A percentile compares a stretch with the other conserved stretches of the same genome.
Conservation (phyloP, 2,888 invertebrate genomes). For the Drosophila nigricruria region DNA sequence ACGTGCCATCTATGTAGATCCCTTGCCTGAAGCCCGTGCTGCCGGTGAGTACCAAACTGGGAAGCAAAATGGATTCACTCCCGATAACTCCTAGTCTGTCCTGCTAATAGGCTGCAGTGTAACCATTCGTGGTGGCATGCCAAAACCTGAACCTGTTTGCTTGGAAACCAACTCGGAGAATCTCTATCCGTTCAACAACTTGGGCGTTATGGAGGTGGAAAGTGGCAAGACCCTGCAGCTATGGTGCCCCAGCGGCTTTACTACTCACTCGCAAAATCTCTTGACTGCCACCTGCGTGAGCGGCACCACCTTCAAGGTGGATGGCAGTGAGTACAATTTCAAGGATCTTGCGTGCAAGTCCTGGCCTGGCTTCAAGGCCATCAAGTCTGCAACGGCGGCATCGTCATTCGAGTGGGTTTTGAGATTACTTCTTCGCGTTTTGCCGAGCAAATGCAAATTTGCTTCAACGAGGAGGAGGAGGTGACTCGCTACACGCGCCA, state of each 20-base stretch:
- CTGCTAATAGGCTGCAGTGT: slow-evolving; percentile 66
- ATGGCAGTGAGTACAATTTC: slow-evolving; percentile 74
- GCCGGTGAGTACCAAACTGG: slow-evolving; percentile 53
- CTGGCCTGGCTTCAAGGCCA: slow-evolving; percentile 80
- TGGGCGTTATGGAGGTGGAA: slow-evolving; percentile 74
- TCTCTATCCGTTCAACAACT: slow-evolving; percentile 74
- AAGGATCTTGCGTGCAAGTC: slow-evolving; percentile 82
- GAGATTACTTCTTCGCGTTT: slow-evolving; percentile 78
- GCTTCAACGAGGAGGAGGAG: slow-evolving; percentile 84
- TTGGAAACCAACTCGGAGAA: slow-evolving; percentile 84
- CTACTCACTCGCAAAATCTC: slow-evolving; percentile 55
- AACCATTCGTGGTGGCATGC: slow-evolving; percentile 73
- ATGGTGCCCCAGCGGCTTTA: slow-evolving; percentile 81
- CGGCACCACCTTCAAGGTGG: slow-evolving; percentile 76
- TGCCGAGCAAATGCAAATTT: slow-evolving; percentile 84
- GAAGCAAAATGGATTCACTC: neutral
- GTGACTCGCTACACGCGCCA: slow-evolving; percentile 85
- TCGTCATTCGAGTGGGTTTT: slow-evolving; percentile 85
- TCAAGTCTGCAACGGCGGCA: slow-evolving; percentile 82
- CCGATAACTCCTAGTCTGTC: neutral
- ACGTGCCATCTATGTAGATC: slow-evolving; percentile 40
- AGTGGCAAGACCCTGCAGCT: slow-evolving; percentile 76
- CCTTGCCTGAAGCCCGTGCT: slow-evolving; percentile 51
- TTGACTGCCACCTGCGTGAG: slow-evolving; percentile 81
- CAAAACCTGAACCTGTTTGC: slow-evolving; percentile 87